Conservation (phyloP, 2,888 invertebrate species). For the Eulithis prunata region DNA sequence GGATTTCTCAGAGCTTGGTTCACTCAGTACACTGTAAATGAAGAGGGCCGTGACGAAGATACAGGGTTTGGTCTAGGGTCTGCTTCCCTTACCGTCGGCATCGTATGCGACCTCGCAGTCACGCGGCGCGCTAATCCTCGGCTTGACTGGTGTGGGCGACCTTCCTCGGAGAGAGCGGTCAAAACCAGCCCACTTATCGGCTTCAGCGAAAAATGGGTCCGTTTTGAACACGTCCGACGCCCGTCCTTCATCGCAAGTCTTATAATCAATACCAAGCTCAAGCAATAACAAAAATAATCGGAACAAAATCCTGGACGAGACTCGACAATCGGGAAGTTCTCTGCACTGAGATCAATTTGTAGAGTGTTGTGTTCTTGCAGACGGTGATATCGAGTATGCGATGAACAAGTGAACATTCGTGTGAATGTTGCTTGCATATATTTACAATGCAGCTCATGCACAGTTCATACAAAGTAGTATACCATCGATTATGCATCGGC, state of each 20-base stretch:
- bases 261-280: constrained; percentile 69
- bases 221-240: constrained; percentile 78
- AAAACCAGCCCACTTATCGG: constrained; percentile 81
- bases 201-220: constrained; percentile 82
- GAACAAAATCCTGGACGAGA: constrained; percentile 43
- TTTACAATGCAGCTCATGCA: constrained; percentile 81
- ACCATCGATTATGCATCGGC: constrained; percentile 16
- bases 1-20: constrained; percentile 29
- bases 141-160: constrained; percentile 89
- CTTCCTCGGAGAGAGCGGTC: constrained; percentile 84
- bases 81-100: constrained; percentile 88
- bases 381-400: constrained; percentile 45
- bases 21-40: constrained; percentile 39
- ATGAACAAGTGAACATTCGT: constrained; percentile 56
- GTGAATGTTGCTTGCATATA: constrained; percentile 66
- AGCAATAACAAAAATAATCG: constrained; percentile 44
- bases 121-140: constrained; percentile 87
- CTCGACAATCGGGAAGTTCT: constrained; percentile 30
- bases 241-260: constrained; percentile 80
- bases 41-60: constrained; percentile 71
- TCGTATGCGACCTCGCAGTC: constrained; percentile 89
- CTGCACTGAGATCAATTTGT: constrained; percentile 40
- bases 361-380: constrained; percentile 75
- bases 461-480: constrained; percentile 35
- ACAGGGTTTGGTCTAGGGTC: constrained; percentile 65